Evolutionary conservation across 2,888 invertebrate genomes (phyloP).

Genomic region (Sepiola atlantica): DNA sequence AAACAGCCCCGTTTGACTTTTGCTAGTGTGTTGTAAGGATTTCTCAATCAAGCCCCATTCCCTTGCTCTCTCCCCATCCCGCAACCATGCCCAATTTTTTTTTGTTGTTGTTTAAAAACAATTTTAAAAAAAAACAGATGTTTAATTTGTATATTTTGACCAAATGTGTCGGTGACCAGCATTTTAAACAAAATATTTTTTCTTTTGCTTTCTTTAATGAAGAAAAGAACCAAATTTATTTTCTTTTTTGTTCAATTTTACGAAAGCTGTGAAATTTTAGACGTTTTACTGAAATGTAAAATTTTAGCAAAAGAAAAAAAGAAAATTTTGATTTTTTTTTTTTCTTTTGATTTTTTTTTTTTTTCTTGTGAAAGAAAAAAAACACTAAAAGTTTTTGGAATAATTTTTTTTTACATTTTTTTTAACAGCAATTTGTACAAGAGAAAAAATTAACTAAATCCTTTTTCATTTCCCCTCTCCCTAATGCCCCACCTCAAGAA

Average conservation of each 20-base stretch:
- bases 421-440: background rate
- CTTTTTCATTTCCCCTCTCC: background rate
- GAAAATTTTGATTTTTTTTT: too few relatives aligned
- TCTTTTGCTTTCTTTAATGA: background rate
- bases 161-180: slow-evolving; percentile 32
- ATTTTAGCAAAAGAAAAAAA: background rate
- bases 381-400: background rate
- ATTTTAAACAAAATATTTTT: background rate
- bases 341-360: too few relatives aligned
- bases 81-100: background rate
- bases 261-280: background rate
- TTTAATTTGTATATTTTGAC: slow-evolving; percentile 39
- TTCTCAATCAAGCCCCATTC: background rate
- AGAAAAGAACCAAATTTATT: background rate
- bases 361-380: too few relatives aligned
- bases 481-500: background rate
- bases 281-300: background rate
- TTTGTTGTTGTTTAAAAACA: background rate
- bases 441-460: background rate
- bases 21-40: background rate
- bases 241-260: background rate
- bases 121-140: background rate
- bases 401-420: too few relatives aligned
- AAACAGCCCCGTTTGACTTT: background rate
- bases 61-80: background rate